A percentile compares a stretch with the other conserved stretches of the same genome.
phyloP scores from a whole-genome alignment of 2,797 vertebrate species.

The Betta splendens region DNA sequence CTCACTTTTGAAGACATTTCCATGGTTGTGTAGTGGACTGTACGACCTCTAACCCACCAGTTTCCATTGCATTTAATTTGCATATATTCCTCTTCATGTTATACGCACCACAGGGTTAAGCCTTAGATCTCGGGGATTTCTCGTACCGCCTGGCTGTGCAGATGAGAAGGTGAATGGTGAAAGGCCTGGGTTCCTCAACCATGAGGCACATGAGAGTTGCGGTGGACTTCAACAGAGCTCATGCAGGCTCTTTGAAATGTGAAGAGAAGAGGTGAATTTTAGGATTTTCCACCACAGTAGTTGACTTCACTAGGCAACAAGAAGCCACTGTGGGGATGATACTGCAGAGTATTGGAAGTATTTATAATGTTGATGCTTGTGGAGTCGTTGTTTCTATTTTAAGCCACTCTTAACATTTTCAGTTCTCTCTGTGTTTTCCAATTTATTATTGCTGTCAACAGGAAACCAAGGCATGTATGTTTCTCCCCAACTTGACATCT shows the following conservation, averaged over 20 bases:
- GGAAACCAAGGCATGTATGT: slow-evolving; percentile 17
- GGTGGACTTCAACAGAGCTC: slow-evolving; percentile 53
- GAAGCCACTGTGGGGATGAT: slow-evolving; percentile 1
- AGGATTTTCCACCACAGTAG: slow-evolving; percentile 24
- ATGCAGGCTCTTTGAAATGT: slow-evolving; percentile 60
- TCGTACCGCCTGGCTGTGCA: slow-evolving; percentile 30
- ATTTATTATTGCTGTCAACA: slow-evolving; percentile 1
- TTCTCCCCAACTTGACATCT: slow-evolving; percentile 29
- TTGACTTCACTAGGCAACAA: slow-evolving; percentile 13
- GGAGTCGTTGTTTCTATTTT: not conserved
- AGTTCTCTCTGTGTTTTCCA: slow-evolving; percentile 6
- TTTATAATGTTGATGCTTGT: slow-evolving; percentile 8
- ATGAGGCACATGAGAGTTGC: slow-evolving; percentile 42
- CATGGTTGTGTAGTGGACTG: not conserved
- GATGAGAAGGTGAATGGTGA: slow-evolving; percentile 61
- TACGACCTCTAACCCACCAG: not conserved
- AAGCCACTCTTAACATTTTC: not conserved
- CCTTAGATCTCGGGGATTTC: slow-evolving; percentile 37
- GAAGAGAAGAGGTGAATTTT: slow-evolving; percentile 45
- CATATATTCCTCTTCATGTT: slow-evolving; percentile 1
- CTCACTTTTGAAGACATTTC: slow-evolving; percentile 14
- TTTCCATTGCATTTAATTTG: slow-evolving; percentile 2
- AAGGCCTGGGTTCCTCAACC: slow-evolving; percentile 41
- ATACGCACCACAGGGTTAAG: not conserved
- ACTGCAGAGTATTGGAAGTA: not conserved